Evolutionary conservation across 2,888 invertebrate species (phyloP), one percentile per base, ranked within the genome.

Genomic region (Deroplatys truncata): DNA sequence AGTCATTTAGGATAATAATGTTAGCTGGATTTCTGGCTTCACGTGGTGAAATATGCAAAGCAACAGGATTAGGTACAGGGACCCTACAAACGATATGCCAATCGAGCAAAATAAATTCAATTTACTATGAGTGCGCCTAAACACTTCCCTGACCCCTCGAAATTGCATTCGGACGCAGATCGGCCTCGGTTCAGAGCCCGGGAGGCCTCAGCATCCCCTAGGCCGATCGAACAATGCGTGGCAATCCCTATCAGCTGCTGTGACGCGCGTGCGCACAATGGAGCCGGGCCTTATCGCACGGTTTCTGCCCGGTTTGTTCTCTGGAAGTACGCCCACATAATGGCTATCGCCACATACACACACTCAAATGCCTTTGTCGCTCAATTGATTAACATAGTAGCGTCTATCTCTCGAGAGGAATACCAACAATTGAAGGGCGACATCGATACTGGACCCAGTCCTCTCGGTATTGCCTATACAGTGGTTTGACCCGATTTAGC

Each of bases 241-340:
- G 56, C 56, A 72, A 72, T 72, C 20, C 56, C 20, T 72, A 72
- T 72, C 56, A 72, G 56, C 56, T 72, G 56, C 20, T 2, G 43
- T 10, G 84, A n/a, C 16, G 29, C 28, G 84, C 28, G 28, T 84
- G 84, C 31, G 29, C 31, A 35, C 35, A 29, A 84, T 84, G 31
- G 31, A 25, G 16, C 20, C 29, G 84, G n/a, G 82, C 83, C 82
- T 87, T 87, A 87, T 87, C 87, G 83, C 83, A 72, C 25, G 43
- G 87, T 87, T 87, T 87, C 87, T 87, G 87, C 87, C 83, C 83
- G 87, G 87, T 35, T 87, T 82, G 87, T 16, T 87, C 87, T 83
- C 87, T 72, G 56, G 56, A 72, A 72, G 20, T 72, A 72, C 56
- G 56, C 56, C 56, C 56, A 72, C 56, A 72, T 72, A 72, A 72